phyloP scores from a whole-genome alignment of 2,888 invertebrate genomes.

The Dimorphilus gyrociliatus region DNA sequence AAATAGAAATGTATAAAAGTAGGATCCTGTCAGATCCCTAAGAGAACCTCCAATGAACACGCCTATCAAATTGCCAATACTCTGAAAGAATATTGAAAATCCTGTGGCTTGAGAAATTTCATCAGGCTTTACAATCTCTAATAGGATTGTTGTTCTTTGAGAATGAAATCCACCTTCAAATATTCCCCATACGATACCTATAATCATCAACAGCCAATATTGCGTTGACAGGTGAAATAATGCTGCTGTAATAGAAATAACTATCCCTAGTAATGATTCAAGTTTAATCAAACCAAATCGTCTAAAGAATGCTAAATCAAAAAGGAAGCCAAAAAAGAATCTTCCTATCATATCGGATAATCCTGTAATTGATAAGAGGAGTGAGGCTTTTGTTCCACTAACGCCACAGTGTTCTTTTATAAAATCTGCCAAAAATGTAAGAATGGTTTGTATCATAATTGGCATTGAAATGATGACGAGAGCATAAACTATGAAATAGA shows the following conservation, averaged over 20 bases:
- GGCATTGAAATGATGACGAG: background rate
- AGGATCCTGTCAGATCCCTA: no score
- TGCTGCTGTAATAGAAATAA: conserved; percentile 1
- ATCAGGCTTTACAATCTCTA: conserved; percentile 16
- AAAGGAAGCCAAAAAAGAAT: conserved; percentile 39
- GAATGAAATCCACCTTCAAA: conserved; percentile 16
- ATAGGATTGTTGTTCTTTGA: conserved; percentile 20
- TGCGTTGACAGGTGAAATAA: conserved; percentile 7
- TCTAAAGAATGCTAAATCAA: conserved; percentile 15
- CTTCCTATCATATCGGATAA: conserved; percentile 76
- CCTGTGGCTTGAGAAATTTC: conserved; percentile 18
- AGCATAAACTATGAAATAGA: conserved; percentile 1
- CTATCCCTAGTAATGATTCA: background rate
- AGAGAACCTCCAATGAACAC: conserved; percentile 21
- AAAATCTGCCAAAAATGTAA: conserved; percentile 17
- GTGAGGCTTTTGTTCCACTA: conserved; percentile 41
- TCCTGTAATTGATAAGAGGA: conserved; percentile 67
- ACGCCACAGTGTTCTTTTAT: conserved; percentile 14
- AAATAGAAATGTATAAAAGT: no score
- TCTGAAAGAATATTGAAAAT: conserved; percentile 17
- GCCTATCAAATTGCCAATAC: conserved; percentile 17
- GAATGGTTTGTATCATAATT: conserved; percentile 11
- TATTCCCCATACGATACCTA: conserved; percentile 14
- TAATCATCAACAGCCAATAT: conserved; percentile 11
- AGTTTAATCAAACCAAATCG: conserved; percentile 7